Evolutionary conservation across 2,797 vertebrate genomes (phyloP), one percentile per base, ranked within the genome.

Genomic region (Dromococcyx pavoninus): DNA sequence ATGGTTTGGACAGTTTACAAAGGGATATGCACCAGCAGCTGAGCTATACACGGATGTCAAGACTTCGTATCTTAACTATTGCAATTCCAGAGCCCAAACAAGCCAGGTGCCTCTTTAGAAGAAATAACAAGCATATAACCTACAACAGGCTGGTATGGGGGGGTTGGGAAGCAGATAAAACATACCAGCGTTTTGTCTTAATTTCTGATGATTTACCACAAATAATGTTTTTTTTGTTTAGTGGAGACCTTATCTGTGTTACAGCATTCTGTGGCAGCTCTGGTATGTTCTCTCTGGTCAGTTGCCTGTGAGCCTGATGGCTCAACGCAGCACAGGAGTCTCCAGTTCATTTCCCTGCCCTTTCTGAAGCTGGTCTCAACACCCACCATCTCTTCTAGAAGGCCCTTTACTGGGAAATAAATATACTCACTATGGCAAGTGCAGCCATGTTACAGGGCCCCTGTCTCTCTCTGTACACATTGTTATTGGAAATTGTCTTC

Each of bases 191-290:
- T 73, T 83, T 77, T 65, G 11, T 44, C n/a, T 85, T 67, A 11
- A 22, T 28, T 86, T 79, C 35, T 58, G 25, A 43, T 44, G 8
- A 22, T 35, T 85, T 79, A n/a, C 54, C 30, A 35, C 10, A 30
- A 24, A 0, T 25, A 74, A 18, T 8, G 19, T 28, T 60, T 33
- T 8, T 8, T 35, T 43, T 51, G 28, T 70, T 84, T 46, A 61
- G n/a, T 0, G 0, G 25, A 33, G 13, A 41, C 8, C 17, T 41
- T 37, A 25, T 43, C 16, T 3, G 0, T 30, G 5, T 7, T 13
- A 8, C 13, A 54, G 41, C 0, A 3, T 24, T 60, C 13, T 9
- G 51, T 25, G 37, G 15, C 35, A 60, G 56, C 41, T 56, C 56
- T 33, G 24, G 3, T 14, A 25, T 2, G 1, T 17, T 22, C 21